Percentiles rank a stretch among this genome's conserved stretches.
Conservation (phyloP, 2,797 vertebrate genomes). For the Malacoraja senta region DNA sequence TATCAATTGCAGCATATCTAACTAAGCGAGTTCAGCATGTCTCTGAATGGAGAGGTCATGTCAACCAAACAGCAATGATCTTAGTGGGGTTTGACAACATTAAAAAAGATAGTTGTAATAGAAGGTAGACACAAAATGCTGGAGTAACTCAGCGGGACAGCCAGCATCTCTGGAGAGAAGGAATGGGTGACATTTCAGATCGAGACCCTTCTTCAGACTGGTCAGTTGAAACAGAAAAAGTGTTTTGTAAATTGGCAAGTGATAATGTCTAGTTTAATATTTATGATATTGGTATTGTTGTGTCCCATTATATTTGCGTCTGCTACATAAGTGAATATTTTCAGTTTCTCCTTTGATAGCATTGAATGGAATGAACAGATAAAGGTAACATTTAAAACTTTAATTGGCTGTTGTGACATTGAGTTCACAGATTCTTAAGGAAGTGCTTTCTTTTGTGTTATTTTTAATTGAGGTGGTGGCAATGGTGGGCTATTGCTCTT, state of each 20-base stretch:
- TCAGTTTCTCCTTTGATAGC: not conserved
- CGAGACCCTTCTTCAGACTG: no score
- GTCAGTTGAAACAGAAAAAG: not conserved
- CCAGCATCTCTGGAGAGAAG: no score
- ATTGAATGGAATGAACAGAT: not conserved
- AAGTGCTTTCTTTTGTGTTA: not conserved
- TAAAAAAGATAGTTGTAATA: no score
- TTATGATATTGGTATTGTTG: not conserved
- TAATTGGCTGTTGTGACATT: not conserved
- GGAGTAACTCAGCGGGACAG: no score
- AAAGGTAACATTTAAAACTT: not conserved
- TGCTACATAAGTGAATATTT: not conserved
- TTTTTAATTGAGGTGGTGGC: not conserved
- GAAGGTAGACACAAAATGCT: no score
- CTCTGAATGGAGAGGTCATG: not conserved
- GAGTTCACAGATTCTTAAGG: not conserved
- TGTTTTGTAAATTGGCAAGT: not conserved
- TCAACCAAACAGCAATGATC: not conserved
- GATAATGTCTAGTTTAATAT: not conserved
- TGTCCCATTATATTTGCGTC: not conserved
- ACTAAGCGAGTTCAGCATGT: not conserved
- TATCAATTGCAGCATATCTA: not conserved
- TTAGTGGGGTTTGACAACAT: not conserved
- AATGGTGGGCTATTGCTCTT: not conserved
- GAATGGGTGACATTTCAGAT: no score